Percentiles rank a stretch among this genome's conserved stretches.
phyloP scores from a whole-genome alignment of 2,797 vertebrate species.

The Taeniopygia guttata region DNA sequence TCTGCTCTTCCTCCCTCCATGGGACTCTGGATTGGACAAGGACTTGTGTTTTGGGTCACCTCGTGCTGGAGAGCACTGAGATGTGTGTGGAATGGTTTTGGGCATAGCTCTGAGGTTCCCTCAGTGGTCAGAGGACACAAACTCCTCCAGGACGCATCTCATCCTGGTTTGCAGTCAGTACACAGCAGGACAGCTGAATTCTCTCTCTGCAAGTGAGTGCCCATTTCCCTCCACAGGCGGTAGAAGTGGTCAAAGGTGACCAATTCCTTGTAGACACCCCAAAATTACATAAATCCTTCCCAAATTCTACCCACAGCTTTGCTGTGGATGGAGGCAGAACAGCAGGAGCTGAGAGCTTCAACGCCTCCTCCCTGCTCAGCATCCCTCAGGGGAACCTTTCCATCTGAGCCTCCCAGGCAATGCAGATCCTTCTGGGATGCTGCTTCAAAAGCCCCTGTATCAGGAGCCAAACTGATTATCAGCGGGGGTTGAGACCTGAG shows the following conservation, averaged over 20 bases:
- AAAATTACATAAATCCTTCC: not conserved
- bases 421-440: not conserved
- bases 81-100: not conserved
- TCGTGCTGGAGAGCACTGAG: accelerated
- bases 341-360: not conserved
- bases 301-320: not conserved
- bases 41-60: not conserved
- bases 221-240: not conserved
- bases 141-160: not conserved
- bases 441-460: not conserved
- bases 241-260: not conserved
- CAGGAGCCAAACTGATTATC: not conserved
- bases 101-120: not conserved
- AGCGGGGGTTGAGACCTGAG: not conserved
- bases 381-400: not conserved
- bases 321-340: not conserved
- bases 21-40: not conserved
- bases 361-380: not conserved
- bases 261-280: not conserved
- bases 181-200: not conserved
- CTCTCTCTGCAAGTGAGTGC: not conserved
- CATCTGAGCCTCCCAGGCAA: not conserved
- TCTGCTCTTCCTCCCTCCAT: not conserved
- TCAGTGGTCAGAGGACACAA: accelerated
- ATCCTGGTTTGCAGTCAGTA: not conserved